A percentile compares a stretch with the other conserved stretches of the same genome.
These are phyloP conservation scores for Hyposoter didymator DNA, from an alignment of 2,888 invertebrate species.

Conservation along the genomic window DNA sequence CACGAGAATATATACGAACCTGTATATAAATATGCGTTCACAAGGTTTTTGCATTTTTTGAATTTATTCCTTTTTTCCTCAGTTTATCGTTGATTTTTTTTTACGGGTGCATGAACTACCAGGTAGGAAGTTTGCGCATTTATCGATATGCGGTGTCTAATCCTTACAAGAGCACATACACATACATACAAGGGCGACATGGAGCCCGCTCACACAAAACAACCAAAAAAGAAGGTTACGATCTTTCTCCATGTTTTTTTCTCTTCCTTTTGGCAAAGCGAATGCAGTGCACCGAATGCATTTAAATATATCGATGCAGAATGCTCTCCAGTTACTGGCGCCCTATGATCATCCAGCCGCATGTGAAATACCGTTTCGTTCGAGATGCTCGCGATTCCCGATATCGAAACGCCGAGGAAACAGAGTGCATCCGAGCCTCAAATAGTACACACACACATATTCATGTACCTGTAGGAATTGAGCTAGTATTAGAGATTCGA, in stretches of 20 bases:
- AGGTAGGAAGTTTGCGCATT: slow-evolving; percentile 13
- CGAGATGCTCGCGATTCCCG: slow-evolving; percentile 59
- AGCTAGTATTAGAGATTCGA: not conserved
- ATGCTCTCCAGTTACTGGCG: slow-evolving; percentile 50
- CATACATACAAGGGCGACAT: slow-evolving; percentile 5
- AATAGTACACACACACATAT: slow-evolving; percentile 23
- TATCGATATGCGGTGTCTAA: slow-evolving; percentile 45
- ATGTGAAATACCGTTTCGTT: slow-evolving; percentile 66
- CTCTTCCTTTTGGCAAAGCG: slow-evolving; percentile 5
- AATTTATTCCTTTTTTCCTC: slow-evolving; percentile 16
- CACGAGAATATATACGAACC: slow-evolving; percentile 9
- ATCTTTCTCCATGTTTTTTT: slow-evolving; percentile 33
- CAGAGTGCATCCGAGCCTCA: slow-evolving; percentile 46
- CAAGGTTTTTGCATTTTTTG: slow-evolving; percentile 12
- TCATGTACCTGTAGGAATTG: not conserved
- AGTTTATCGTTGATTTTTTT: not conserved
- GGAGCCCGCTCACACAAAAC: slow-evolving; percentile 22
- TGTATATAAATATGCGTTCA: slow-evolving; percentile 9
- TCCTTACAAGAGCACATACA: slow-evolving; percentile 1
- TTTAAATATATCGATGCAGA: slow-evolving; percentile 65
- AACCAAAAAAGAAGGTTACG: slow-evolving; percentile 49
- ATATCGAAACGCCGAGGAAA: slow-evolving; percentile 65
- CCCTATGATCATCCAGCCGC: slow-evolving; percentile 42
- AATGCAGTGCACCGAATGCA: slow-evolving; percentile 49
- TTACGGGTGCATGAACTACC: slow-evolving; percentile 35